phyloP scores from a whole-genome alignment of 1,140 invertebrate species.

The Drosophila rufa region DNA sequence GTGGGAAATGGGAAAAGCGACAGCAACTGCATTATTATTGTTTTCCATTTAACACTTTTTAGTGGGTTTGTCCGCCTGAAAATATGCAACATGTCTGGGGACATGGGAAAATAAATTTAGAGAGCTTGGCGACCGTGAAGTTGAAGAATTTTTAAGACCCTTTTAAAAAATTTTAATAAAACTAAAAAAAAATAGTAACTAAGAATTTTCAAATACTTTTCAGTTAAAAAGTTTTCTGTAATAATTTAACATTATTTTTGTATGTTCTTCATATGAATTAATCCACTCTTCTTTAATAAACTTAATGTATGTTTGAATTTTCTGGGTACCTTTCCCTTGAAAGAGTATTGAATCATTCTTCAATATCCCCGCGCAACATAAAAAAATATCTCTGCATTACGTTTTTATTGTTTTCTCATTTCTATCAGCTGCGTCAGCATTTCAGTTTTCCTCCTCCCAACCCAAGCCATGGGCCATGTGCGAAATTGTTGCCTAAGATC shows the following conservation, averaged over 20 bases:
- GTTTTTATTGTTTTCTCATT: conserved; percentile 33
- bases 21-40: conserved; percentile 67
- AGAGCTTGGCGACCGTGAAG: not conserved
- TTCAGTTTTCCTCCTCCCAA: conserved; percentile 39
- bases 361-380: conserved; percentile 12
- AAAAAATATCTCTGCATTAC: conserved; percentile 27
- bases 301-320: fast-evolving
- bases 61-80: conserved; percentile 2
- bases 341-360: conserved; percentile 24
- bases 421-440: conserved; percentile 71
- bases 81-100: conserved; percentile 6
- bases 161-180: too few species aligned
- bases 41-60: conserved; percentile 74
- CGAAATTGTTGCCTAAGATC: conserved; percentile 76
- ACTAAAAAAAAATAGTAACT: too few species aligned
- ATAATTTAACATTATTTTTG: too few species aligned
- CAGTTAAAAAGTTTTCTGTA: too few species aligned
- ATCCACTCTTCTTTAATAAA: too few species aligned
- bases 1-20: not conserved
- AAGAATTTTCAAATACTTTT: too few species aligned
- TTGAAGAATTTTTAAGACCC: not conserved
- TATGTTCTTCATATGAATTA: too few species aligned
- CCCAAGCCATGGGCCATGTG: conserved; percentile 56
- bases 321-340: too few species aligned
- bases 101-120: too few species aligned